Conservation (phyloP, 2,888 invertebrate species). For the Drosophila hamatofila region DNA sequence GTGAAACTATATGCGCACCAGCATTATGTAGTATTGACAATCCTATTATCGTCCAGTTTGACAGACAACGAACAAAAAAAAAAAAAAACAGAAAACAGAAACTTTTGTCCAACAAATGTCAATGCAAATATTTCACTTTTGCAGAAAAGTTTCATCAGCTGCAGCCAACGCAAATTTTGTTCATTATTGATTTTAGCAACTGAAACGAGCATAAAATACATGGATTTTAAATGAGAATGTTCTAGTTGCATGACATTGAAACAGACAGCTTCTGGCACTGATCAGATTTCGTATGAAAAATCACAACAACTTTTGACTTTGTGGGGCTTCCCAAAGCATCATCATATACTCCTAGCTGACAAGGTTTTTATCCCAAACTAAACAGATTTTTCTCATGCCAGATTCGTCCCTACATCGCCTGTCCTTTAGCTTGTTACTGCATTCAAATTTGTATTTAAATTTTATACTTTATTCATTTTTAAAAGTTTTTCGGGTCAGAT, state of each 20-base stretch:
- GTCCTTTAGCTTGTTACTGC: neutral
- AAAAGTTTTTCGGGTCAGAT: neutral
- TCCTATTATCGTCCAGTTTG: constrained; percentile 49
- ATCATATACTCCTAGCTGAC: neutral
- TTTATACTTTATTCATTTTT: neutral
- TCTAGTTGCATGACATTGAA: neutral
- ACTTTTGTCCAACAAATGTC: neutral
- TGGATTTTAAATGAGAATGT: neutral
- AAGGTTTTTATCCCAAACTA: neutral
- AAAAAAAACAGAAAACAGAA: neutral
- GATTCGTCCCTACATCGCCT: too few relatives aligned
- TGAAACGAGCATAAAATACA: too few relatives aligned
- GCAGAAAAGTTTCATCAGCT: neutral
- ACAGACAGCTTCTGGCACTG: neutral
- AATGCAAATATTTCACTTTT: constrained; percentile 1
- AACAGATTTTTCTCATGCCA: neutral
- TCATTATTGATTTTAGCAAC: neutral
- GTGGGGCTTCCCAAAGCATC: neutral
- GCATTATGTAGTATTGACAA: constrained; percentile 46
- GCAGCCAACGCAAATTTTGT: neutral
- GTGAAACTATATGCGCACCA: constrained; percentile 29
- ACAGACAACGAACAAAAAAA: neutral
- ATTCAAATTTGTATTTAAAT: constrained; percentile 1
- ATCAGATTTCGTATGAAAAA: neutral
- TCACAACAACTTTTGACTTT: neutral